Base-by-base conservation (phyloP, 1,140 invertebrate genomes). In the Anastatus disparis region DNA sequence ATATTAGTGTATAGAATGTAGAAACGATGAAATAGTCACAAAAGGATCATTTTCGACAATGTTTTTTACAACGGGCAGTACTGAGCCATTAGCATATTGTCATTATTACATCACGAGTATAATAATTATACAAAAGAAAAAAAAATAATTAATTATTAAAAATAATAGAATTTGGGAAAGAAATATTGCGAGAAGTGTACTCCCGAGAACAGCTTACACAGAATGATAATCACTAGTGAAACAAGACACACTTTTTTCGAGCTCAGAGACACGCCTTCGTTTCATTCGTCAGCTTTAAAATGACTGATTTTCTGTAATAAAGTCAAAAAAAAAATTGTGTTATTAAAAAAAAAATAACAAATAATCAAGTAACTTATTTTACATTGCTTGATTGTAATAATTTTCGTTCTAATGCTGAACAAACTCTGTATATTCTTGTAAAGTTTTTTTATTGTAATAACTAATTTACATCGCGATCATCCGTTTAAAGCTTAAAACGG, bases 1-100 rank as follows among this genome's bases (percentile, higher is more conserved):
- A 86, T 85, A 86, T 86, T 86, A 85, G 84, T 86, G 84, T 86
- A 86, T 86, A 86, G 83, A 84, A 82, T 82, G 84, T 85, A 86
- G 81, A 82, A 78, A 82, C 76, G 78, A 83, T 78, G 81, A 84
- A 84, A 84, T 84, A 84, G 82, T 80, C 78, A 83, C 77, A 79
- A 78, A 79, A 73, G 76, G 75, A 85, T 85, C 83, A 83, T 84
- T 85, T 85, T 85, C 82, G 81, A 85, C 81, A 81, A 85, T 83
- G 84, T 85, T 86, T 86, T 85, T 84, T 86, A 86, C 81, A 82
- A 83, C 77, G 77, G 80, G 78, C 83, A 81, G 81, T 83, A 83
- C 78, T 81, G 82, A 81, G 80, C 79, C 78, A 81, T 77, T 84
- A 84, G 77, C 35, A 53, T 55, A 63, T 55, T 62, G 50, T 70